These are phyloP conservation scores for Pseudomyrmex dendroicus DNA, from an alignment of 1,140 invertebrate genomes.

Conservation along the genomic window DNA sequence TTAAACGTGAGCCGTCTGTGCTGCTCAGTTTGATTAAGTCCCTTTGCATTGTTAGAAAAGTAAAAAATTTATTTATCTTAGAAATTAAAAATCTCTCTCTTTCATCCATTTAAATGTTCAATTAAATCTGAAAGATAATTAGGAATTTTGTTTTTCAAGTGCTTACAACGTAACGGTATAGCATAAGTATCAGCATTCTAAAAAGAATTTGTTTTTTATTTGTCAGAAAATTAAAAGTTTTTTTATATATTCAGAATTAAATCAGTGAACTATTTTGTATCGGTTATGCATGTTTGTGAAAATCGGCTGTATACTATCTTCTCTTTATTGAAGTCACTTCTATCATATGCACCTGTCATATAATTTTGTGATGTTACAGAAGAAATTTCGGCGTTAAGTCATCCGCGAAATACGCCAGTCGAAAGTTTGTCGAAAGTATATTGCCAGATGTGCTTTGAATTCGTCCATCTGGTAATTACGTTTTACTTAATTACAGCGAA, in stretches of 20 bases:
- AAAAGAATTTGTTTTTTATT: background rate
- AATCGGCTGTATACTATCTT: background rate
- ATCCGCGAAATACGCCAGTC: conserved; percentile 11
- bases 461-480: background rate
- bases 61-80: background rate
- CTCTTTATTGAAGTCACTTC: conserved; percentile 11
- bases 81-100: background rate
- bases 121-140: background rate
- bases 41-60: background rate
- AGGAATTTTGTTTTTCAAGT: too few species aligned
- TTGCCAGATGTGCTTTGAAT: conserved; percentile 8
- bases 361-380: background rate
- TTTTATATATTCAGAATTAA: too few species aligned
- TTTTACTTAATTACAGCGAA: conserved; percentile 16
- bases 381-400: background rate
- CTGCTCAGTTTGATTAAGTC: conserved; percentile 1
- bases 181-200: background rate
- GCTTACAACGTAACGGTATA: background rate
- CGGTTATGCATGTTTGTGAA: background rate
- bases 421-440: conserved; percentile 8
- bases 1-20: background rate
- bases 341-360: background rate
- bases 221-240: background rate
- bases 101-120: too few species aligned
- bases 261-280: background rate